phyloP scores from a whole-genome alignment of 2,888 invertebrate genomes.

The Rosalia funebris region DNA sequence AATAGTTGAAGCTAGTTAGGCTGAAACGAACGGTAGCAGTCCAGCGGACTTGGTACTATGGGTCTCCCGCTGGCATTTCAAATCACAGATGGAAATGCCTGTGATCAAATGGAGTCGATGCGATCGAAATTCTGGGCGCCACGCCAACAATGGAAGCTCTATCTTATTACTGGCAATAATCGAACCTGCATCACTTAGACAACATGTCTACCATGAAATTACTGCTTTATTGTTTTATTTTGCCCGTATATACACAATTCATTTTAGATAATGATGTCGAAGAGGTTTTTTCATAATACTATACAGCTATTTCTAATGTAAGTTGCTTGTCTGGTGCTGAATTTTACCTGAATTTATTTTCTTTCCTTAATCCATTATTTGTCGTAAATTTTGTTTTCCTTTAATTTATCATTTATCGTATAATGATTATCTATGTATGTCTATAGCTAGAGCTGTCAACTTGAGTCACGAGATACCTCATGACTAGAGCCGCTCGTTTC shows the following conservation, averaged over 20 bases:
- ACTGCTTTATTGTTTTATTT: constrained; percentile 38
- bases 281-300: constrained; percentile 20
- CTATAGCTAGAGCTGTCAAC: too few relatives aligned
- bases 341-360: too few relatives aligned
- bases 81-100: constrained; percentile 40
- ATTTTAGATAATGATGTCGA: constrained; percentile 39
- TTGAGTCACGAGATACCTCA: too few relatives aligned
- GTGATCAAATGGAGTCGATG: constrained; percentile 21
- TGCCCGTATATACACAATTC: constrained; percentile 34
- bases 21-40: constrained; percentile 37
- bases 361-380: too few relatives aligned
- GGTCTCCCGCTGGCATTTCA: constrained; percentile 38
- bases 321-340: too few relatives aligned
- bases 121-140: constrained; percentile 32
- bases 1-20: constrained; percentile 37
- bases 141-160: constrained; percentile 38
- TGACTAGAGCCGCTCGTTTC: too few relatives aligned
- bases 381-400: too few relatives aligned
- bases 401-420: too few relatives aligned
- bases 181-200: constrained; percentile 36
- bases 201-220: constrained; percentile 42
- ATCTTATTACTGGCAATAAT: constrained; percentile 34
- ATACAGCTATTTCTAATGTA: too few relatives aligned
- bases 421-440: too few relatives aligned
- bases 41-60: constrained; percentile 27